Base-by-base conservation (phyloP, 2,113 vertebrate genomes). In the Triplophysa dalaica region DNA sequence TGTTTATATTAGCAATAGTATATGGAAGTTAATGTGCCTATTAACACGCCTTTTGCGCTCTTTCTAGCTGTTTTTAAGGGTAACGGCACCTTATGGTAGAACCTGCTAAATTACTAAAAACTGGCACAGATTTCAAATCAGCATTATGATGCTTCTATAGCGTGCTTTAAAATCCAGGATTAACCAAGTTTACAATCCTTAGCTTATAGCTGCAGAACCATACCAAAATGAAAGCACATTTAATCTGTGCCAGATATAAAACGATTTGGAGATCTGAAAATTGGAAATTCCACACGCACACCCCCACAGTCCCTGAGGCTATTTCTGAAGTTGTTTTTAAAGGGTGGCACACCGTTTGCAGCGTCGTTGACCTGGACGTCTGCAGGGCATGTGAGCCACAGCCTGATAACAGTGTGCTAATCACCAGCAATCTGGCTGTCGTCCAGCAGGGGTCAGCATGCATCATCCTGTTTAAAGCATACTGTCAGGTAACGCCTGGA, bases 391-490 rank as follows among this genome's bases (percentile, higher is more conserved):
- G 54, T 73, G 48, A 38, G 74, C 17, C 19, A 56, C 10, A 1
- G 66, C 6, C 41, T 65, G 38, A 62, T 67, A 61, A 19, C 66
- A 61, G 60, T 26, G 24, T 65, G 60, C 67, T 77, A 83, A 83
- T 72, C 50, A 50, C 66, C 56, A 41, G 66, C 66, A 72, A 78
- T 74, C 67, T 79, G 80, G 76, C 45, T 9, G 60, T 52, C 22
- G 13, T 77, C 84, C 84, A 82, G 78, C 73, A 85, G 69, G 68
- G 78, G 77, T 85, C 77, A 77, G 68, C 67, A 62, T 74, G 74
- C 77, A 61, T 79, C 77, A 77, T 67, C 62, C 48, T 54, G 73
- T 81, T 77, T 73, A 79, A 45, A 48, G n/a, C 41, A 66, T 21
- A 10, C 72, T 80, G 77, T 75, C 60, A 67, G 58, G 62, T 24